Evolutionary conservation across 1,140 invertebrate species (phyloP), one percentile per base, ranked within the genome.

Genomic region (Philopotamus ludificatus): DNA sequence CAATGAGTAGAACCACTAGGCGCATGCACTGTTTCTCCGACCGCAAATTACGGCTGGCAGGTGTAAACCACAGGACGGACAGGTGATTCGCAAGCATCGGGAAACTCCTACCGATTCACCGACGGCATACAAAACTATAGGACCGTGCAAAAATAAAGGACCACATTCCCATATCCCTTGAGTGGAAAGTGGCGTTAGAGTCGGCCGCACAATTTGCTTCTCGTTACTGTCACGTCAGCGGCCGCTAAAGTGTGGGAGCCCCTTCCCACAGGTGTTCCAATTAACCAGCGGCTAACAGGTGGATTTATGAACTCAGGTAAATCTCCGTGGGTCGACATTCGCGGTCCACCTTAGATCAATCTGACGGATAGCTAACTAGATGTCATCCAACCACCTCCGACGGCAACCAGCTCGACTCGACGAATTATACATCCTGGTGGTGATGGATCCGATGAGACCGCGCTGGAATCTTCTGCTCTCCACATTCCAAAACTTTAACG

Each of bases 201-300:
- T 44, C n/a, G n/a, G 42, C n/a, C 42, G 42, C n/a, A 44, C 47
- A 50, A 21, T 3, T 50, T 21, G 47, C 10, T 18, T 50, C 44
- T 47, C 44, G 44, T 47, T 47, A 47, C 44, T 47, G 4, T 47
- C 44, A 12, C 18, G 44, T 47, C 44, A 8, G 15, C 18, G 20
- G 28, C 4, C 12, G 28, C 12, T 9, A 47, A 47, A 54, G 51
- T 26, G 55, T 59, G 55, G 39, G 55, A 45, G 55, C 39, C 9
- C 3, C 55, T 44, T 44, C 55, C 55, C 55, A 59, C 55, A 22
- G 55, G 42, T 28, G 55, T 45, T 59, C 55, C 55, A 59, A 59
- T 59, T 59, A 59, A 59, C 41, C 55, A 18, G 55, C 44, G 41
- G 42, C 51, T 26, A 22, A 16, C 55, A 47, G 55, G 39, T 59